phyloP scores from a whole-genome alignment of 2,797 vertebrate species.

The Hozukius guyotensis region DNA sequence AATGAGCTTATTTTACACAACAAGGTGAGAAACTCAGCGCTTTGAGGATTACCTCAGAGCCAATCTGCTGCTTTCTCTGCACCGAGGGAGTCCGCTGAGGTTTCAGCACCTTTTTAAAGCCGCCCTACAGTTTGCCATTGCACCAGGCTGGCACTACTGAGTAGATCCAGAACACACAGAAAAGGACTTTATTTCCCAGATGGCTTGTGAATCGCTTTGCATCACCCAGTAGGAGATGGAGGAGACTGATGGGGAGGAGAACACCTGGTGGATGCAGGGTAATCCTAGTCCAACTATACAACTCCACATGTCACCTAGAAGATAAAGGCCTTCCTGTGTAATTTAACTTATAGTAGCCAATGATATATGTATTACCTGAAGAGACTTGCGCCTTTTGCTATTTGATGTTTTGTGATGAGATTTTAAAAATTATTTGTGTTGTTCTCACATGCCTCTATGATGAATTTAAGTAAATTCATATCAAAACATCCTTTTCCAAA shows the following conservation, averaged over 20 bases:
- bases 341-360: too few relatives aligned
- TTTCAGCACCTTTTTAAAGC: conserved; percentile 38
- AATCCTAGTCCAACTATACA: neutral
- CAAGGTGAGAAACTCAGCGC: conserved; percentile 53
- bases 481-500: too few relatives aligned
- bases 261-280: conserved; percentile 21
- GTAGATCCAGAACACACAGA: conserved; percentile 8
- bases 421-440: too few relatives aligned
- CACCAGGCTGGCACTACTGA: neutral
- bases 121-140: conserved; percentile 1
- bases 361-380: too few relatives aligned
- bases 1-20: conserved; percentile 48
- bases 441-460: too few relatives aligned
- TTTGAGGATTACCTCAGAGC: conserved; percentile 56
- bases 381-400: too few relatives aligned
- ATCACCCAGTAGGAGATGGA: neutral
- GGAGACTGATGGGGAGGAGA: conserved; percentile 4
- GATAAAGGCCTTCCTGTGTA: neutral
- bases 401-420: too few relatives aligned
- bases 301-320: neutral
- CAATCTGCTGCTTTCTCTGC: conserved; percentile 39
- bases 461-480: too few relatives aligned
- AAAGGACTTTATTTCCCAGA: conserved; percentile 2
- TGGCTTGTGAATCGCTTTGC: conserved; percentile 9
- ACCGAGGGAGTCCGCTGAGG: conserved; percentile 28